Evolutionary conservation across 2,797 vertebrate species (phyloP), one percentile per base, ranked within the genome.

Genomic region (Parauchenoglanis punctatus): DNA sequence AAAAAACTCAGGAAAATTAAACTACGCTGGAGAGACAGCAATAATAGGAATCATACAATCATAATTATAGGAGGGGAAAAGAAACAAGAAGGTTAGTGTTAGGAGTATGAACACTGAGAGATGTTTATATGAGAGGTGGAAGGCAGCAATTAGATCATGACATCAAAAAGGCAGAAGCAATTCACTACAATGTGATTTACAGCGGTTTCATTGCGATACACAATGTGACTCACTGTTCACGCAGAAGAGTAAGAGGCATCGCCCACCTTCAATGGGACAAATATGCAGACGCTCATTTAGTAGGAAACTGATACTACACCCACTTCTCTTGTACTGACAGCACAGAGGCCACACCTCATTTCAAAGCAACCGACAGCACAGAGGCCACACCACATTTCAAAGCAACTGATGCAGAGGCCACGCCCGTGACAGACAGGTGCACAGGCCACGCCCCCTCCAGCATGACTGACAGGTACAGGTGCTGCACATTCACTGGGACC

Each of bases 81-180:
- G n/a, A 65, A 49, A 65, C 25, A 65, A 5, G 8, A 49, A 28
- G 59, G 59, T 31, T 20, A 49, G 23, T 18, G 25, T 28, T 28
- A 18, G 59, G 59, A 82, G 17, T 6, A 40, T 15, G 61, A 81
- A 61, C 61, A 65, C 7, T 0, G 80, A 81, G 56, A 61, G 58
- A 67, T 1, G 44, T 82, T 82, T 82, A 82, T 65, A 49, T 82
- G 40, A 20, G 81, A 65, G 25, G 40, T 65, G 44, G 31, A 49
- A 67, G n/a, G 1, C 7, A 52, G 44, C 20, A 83, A 83, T 83
- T 68, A 49, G 18, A 46, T 17, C 40, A 1, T n/a, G 23, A 23
- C 18, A 52, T 11, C 17, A 31, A 49, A 67, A 82, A 82, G 61
- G 44, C 3, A 52, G 25, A 81, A 63, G 28, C 11, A 15, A 52